A percentile compares a stretch with the other conserved stretches of the same genome.
Conservation (phyloP, 2,797 vertebrate genomes). For the Lindbergichthys nudifrons region DNA sequence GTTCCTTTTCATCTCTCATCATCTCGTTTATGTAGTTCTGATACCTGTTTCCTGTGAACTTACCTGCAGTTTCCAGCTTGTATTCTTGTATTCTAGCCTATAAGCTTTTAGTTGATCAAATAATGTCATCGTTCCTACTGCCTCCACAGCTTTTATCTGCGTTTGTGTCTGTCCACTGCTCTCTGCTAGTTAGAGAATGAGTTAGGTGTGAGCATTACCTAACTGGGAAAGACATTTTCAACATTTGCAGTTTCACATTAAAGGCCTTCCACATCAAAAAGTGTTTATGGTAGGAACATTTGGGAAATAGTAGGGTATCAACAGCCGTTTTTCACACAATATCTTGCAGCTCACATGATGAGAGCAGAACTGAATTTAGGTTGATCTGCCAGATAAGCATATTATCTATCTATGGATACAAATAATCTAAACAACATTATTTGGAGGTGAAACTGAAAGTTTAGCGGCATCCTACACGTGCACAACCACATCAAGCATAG, state of each 20-base stretch:
- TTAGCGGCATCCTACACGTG: no score
- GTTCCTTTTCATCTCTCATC: no score
- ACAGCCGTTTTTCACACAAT: neutral
- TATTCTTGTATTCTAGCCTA: no score
- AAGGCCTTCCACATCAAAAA: neutral
- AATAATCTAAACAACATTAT: neutral
- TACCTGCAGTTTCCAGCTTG: no score
- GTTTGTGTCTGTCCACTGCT: no score
- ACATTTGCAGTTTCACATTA: neutral
- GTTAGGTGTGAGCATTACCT: neutral
- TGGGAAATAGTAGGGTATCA: neutral
- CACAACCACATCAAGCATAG: neutral
- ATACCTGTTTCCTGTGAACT: no score
- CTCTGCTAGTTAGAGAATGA: no score
- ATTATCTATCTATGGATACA: no score
- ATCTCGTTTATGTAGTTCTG: no score
- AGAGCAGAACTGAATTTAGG: neutral
- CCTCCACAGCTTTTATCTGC: no score
- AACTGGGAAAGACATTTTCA: neutral
- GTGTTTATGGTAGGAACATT: neutral
- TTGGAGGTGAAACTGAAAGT: neutral
- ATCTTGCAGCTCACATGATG: neutral
- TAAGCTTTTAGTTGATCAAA: no score
- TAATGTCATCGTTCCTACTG: no score
- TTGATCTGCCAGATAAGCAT: neutral